phyloP scores from a whole-genome alignment of 2,797 vertebrate genomes.

The Chelonia mydas region DNA sequence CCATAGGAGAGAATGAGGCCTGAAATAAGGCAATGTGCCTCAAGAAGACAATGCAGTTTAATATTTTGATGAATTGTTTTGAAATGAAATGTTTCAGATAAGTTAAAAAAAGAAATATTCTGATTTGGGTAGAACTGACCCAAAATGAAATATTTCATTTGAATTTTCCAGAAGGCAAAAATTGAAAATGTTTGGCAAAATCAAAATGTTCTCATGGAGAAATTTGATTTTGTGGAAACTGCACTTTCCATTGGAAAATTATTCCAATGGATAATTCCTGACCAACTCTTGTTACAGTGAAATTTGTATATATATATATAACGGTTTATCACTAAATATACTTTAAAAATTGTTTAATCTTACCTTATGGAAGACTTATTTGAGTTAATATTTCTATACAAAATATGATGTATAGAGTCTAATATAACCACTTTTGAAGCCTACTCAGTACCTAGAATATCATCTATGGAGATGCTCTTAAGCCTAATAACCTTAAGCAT shows the following conservation, averaged over 20 bases:
- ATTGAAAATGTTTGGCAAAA: background rate
- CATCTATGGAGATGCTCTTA: background rate
- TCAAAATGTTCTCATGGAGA: background rate
- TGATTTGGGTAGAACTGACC: background rate
- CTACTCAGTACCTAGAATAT: background rate
- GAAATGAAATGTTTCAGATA: background rate
- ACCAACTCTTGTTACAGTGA: background rate
- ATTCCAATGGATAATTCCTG: background rate
- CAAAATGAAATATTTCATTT: background rate
- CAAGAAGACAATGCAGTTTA: background rate
- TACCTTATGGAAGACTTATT: background rate
- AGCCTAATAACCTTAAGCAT: background rate
- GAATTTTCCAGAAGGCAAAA: background rate
- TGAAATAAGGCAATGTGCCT: background rate
- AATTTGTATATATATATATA: background rate
- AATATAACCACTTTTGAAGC: background rate
- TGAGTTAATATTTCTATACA: background rate
- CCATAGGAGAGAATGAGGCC: slow-evolving; percentile 12
- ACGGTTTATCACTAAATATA: background rate
- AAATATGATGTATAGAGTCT: background rate
- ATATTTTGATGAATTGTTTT: background rate
- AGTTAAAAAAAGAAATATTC: background rate
- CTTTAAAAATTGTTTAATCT: background rate
- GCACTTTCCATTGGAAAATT: background rate
- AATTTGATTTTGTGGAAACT: background rate